Evolutionary conservation across 2,113 vertebrate species (phyloP).

Genomic region (Desmodus rotundus): DNA sequence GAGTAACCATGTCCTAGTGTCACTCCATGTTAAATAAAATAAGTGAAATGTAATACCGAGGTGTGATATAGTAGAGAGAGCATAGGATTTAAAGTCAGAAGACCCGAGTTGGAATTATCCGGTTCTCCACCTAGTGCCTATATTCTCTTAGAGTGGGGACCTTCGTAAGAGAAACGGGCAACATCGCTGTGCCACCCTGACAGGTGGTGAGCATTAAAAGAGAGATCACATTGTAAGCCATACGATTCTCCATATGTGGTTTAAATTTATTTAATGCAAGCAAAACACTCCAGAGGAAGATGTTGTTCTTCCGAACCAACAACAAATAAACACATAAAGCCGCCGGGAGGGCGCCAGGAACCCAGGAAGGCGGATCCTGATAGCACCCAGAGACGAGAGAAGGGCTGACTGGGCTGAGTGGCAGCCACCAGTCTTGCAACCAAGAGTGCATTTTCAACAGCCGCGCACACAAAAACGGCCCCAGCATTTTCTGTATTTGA

Average conservation of each 20-base stretch:
- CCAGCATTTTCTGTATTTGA: neutral
- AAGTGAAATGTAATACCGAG: neutral
- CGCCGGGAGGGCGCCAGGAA: neutral
- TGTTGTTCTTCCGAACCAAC: neutral
- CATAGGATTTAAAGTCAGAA: neutral
- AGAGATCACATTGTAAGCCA: neutral
- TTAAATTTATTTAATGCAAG: slow-evolving; percentile 8
- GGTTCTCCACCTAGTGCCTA: neutral
- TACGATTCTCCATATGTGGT: neutral
- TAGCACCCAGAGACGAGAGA: too few relatives aligned
- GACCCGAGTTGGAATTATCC: neutral
- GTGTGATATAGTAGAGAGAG: neutral
- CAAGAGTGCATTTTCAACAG: neutral
- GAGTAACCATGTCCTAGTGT: neutral
- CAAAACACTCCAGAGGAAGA: neutral
- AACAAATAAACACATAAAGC: neutral
- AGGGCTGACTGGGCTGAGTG: neutral
- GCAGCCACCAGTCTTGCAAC: neutral
- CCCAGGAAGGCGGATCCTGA: neutral
- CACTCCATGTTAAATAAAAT: neutral
- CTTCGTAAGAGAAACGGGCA: neutral
- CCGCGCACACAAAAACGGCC: neutral
- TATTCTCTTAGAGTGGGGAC: neutral
- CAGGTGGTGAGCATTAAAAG: neutral
- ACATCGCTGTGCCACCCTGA: neutral